Evolutionary conservation across 2,797 vertebrate genomes (phyloP).

Genomic region (Schizothorax lantsangensis): DNA sequence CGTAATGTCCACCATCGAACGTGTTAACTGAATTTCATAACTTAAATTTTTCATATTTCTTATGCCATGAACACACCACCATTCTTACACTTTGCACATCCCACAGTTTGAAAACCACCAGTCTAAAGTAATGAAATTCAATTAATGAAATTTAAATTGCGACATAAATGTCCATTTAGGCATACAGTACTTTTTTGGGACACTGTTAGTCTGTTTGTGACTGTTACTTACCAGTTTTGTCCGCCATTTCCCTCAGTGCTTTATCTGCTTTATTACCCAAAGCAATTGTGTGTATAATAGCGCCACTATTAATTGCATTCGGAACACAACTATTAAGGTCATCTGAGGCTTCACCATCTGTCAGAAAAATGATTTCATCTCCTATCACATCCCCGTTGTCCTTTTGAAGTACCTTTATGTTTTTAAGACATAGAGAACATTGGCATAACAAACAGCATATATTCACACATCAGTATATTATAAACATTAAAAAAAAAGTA

Average conservation of each 20-base stretch:
- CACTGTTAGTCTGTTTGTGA: neutral
- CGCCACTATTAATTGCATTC: conserved; percentile 59
- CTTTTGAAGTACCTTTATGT: conserved; percentile 60
- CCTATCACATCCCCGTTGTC: conserved; percentile 60
- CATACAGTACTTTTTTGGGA: neutral
- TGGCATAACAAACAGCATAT: neutral
- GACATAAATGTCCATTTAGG: neutral
- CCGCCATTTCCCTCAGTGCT: conserved; percentile 63
- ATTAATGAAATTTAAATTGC: too few relatives aligned
- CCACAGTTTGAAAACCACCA: neutral
- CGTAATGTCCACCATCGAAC: too few relatives aligned
- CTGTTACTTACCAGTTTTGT: conserved; percentile 34
- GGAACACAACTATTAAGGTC: conserved; percentile 57
- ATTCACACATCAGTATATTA: too few relatives aligned
- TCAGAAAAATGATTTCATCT: conserved; percentile 72
- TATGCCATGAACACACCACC: too few relatives aligned
- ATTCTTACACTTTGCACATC: neutral
- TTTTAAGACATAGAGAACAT: neutral
- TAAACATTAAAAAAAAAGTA: neutral
- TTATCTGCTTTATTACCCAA: conserved; percentile 59
- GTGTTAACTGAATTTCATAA: neutral
- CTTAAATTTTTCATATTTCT: too few relatives aligned
- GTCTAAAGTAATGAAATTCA: neutral
- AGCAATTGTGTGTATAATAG: conserved; percentile 71
- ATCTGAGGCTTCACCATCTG: conserved; percentile 65